Conservation (phyloP, 92 coral and sea anemone genomes). For the Palythoa grandis region DNA sequence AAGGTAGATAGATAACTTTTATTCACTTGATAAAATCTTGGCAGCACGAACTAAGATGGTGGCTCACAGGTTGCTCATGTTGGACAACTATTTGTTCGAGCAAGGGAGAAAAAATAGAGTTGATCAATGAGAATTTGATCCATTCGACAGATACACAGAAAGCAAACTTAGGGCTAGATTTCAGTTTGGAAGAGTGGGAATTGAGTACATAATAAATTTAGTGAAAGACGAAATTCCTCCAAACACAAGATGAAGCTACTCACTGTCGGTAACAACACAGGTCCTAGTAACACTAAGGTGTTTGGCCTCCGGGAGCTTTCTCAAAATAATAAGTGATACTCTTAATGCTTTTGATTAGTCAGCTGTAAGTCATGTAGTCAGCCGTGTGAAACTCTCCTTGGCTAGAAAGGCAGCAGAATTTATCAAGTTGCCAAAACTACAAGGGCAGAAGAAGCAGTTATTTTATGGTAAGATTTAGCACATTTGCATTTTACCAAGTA, state of each 20-base stretch:
- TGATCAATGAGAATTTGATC: not conserved
- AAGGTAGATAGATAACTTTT: too few relatives aligned
- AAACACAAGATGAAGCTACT: conserved; percentile 48
- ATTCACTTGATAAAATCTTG: not conserved
- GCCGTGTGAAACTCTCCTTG: too few relatives aligned
- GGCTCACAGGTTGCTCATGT: not conserved
- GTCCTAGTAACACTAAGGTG: conserved; percentile 51
- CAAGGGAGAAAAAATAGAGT: not conserved
- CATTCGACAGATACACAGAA: not conserved
- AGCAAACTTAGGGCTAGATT: conserved; percentile 36
- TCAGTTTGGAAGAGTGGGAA: conserved; percentile 42
- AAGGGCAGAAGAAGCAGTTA: too few relatives aligned
- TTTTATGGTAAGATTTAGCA: too few relatives aligned
- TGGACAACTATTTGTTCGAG: not conserved
- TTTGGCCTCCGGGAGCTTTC: too few relatives aligned
- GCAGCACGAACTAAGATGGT: not conserved
- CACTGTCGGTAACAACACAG: conserved; percentile 54
- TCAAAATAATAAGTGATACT: too few relatives aligned
- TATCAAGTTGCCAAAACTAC: too few relatives aligned
- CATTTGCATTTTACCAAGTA: too few relatives aligned
- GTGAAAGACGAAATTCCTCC: conserved; percentile 51
- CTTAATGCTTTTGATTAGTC: too few relatives aligned
- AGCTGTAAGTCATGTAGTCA: too few relatives aligned
- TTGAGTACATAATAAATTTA: conserved; percentile 16
- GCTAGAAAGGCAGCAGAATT: too few relatives aligned